phyloP scores from a whole-genome alignment of 1,140 invertebrate species.

The Macrobrachium nipponense region DNA sequence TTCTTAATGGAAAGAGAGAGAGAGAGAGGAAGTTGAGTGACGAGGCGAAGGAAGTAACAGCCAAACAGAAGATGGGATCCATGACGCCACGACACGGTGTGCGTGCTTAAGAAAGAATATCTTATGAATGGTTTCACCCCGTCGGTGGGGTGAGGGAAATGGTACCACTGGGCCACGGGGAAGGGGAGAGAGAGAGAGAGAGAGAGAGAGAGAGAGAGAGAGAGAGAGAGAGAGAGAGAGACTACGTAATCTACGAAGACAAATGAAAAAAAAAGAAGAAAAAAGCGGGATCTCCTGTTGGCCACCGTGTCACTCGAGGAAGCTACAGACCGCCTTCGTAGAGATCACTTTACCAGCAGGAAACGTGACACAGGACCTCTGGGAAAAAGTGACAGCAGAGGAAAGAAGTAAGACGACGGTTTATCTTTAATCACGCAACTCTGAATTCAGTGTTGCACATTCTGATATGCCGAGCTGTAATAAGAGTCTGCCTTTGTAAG shows the following conservation, averaged over 20 bases:
- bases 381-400: neutral
- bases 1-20: constrained; percentile 13
- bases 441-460: too few species aligned
- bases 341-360: neutral
- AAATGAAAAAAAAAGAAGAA: neutral
- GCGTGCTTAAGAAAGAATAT: too few species aligned
- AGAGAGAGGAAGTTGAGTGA: constrained; percentile 12
- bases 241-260: neutral
- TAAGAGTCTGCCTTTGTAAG: too few species aligned
- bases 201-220: neutral
- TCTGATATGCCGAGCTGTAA: too few species aligned
- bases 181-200: neutral
- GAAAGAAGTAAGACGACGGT: too few species aligned
- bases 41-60: too few species aligned
- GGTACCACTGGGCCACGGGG: neutral
- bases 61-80: too few species aligned
- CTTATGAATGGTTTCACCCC: neutral
- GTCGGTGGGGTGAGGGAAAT: neutral
- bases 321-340: too few species aligned
- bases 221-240: neutral
- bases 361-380: neutral
- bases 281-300: neutral
- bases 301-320: too few species aligned
- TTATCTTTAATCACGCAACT: too few species aligned
- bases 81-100: too few species aligned